A percentile compares a stretch with the other conserved stretches of the same genome.
These are phyloP conservation scores for Sitta europaea DNA, from an alignment of 2,113 vertebrate genomes.

Conservation along the genomic window DNA sequence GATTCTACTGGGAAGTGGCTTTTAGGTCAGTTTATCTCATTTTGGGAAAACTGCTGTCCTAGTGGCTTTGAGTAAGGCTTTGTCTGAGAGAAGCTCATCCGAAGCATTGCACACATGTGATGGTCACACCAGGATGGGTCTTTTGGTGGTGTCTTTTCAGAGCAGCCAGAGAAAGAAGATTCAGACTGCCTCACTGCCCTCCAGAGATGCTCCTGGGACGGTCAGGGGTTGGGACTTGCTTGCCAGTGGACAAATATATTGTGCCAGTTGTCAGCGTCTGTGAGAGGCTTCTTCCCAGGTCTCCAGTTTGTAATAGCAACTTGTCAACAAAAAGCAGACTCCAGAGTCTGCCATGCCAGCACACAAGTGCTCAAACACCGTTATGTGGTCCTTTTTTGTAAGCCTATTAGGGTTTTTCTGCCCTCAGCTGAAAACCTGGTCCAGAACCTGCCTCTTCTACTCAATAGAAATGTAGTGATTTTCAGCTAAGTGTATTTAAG, in stretches of 20 bases:
- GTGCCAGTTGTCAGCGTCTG: neutral
- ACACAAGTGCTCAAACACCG: neutral
- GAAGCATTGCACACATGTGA: neutral
- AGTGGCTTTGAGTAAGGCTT: neutral
- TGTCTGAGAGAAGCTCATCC: neutral
- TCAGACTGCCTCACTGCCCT: neutral
- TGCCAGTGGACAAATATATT: neutral
- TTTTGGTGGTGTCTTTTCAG: neutral
- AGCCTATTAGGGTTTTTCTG: accelerated
- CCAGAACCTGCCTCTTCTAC: neutral
- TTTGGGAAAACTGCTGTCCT: neutral
- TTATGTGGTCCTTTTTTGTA: neutral
- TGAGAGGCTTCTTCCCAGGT: neutral
- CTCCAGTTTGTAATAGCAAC: neutral
- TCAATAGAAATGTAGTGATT: neutral
- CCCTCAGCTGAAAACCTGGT: neutral
- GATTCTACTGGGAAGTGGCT: neutral
- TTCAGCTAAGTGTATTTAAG: neutral
- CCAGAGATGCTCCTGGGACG: neutral
- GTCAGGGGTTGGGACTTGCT: neutral
- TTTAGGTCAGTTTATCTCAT: neutral
- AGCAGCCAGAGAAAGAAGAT: neutral
- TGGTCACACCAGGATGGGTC: neutral
- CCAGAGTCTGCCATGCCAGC: neutral
- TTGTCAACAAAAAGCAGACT: neutral